Evolutionary conservation across 2,888 invertebrate genomes (phyloP), one percentile per base, ranked within the genome.

Genomic region (Acleris laterana): DNA sequence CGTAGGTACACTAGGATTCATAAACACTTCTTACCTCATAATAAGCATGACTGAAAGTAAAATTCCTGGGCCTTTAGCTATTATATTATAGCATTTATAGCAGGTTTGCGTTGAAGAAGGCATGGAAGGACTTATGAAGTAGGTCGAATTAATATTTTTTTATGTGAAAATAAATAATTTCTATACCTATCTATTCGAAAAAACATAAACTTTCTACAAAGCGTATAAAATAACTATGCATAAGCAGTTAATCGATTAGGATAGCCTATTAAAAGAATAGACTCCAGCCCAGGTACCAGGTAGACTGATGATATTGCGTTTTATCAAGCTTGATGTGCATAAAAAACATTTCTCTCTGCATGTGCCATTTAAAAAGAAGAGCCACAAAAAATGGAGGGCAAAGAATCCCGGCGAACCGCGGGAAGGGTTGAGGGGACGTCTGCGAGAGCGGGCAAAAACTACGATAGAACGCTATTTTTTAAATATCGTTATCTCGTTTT

Each of bases 361-460:
- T 92, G 90, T 91, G 93, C 93, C 91, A 93, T 93, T 93, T 92
- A 89, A 89, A 89, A 92, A 87, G 87, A 76, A 82, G 77, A 77
- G 74, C 74, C 73, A 85, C 85, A 90, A 90, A 92, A 92, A 90
- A 87, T 82, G 76, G 84, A 83, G 82, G 87, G 88, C 87, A 87
- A 89, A 90, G 90, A 90, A 90, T 85, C 85, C 78, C 87, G 87
- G 80, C 79, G 82, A 84, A 85, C 82, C 82, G 77, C 82, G 86
- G 80, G 87, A 91, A 93, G 93, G 93, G 93, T 93, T 92, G 82
- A 80, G 77, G 76, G 66, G 83, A 83, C 82, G 82, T 82, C 84
- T 87, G 84, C 82, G 78, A 82, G 81, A 79, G 77, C 77, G 72
- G 74, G 82, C 81, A 89, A 92, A 90, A 91, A 91, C 82, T 70